Conservation (phyloP, 2,888 invertebrate genomes). For the Coecobrya sp. region DNA sequence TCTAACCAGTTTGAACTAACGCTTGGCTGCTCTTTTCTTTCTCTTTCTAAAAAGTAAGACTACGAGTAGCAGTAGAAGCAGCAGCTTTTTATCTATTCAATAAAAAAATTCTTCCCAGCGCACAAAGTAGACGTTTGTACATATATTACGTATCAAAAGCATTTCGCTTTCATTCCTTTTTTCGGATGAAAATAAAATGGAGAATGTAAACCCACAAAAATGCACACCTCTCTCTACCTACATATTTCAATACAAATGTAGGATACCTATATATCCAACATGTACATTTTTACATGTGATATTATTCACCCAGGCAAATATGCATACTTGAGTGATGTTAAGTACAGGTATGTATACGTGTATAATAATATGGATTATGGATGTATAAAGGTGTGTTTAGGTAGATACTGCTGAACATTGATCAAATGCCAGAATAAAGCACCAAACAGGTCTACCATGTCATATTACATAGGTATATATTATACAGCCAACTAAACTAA, state of each 20-base stretch:
- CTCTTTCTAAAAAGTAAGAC: background rate
- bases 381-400: background rate
- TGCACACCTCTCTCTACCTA: background rate
- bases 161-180: background rate
- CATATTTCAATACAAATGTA: background rate
- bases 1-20: slow-evolving; percentile 7
- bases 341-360: no score
- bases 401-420: background rate
- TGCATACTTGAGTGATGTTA: background rate
- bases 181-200: background rate
- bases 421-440: background rate
- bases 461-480: no score
- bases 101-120: background rate
- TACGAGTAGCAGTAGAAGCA: no score
- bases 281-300: background rate
- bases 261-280: background rate
- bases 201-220: slow-evolving; percentile 7
- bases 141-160: background rate
- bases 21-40: background rate
- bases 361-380: background rate
- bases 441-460: background rate
- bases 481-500: background rate
- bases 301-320: background rate
- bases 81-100: slow-evolving; percentile 28
- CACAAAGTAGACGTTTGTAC: background rate